Base-by-base conservation (phyloP, 2,113 vertebrate species). In the Puffinus mauretanicus region DNA sequence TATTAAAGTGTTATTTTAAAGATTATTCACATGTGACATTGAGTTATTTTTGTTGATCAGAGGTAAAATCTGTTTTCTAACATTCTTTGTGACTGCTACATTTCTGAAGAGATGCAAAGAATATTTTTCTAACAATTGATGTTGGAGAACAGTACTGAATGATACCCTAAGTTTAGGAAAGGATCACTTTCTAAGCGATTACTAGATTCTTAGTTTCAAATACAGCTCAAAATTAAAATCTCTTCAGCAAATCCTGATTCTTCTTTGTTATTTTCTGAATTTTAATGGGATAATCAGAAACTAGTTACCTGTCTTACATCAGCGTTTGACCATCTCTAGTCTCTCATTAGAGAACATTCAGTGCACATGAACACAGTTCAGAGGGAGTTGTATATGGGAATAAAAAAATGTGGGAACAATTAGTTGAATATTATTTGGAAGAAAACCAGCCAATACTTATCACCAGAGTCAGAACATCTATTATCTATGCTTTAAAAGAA, bases 1-100 rank as follows among this genome's bases (percentile, higher is more conserved):
- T 60, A 58, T 58, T 70, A 91, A 81, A 91, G 47, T 73, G 52
- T 86, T 83, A 72, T 79, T 92, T 91, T 70, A n/a, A 87, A 94
- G n/a, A 57, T 55, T 90, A 81, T 83, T 95, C n/a, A 64, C 36
- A n/a, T 76, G 26, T 79, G 25, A 73, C 55, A 83, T 30, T 44
- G 64, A 72, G 5, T 17, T 61, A 21, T 30, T 66, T 80, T 67
- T 82, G 44, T 87, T 91, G 10, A 79, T 79, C 6, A 54, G 47
- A 89, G 42, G 34, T 62, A 86, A 85, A 78, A 73, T 86, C 9
- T 61, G 6, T 51, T 76, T 60, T 75, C 3, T 9, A 79, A 34
- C 11, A 16, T 72, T 79, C 18, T 34, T 8, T 29, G 26, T 82
- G 38, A 62, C 15, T 54, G 7, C 10, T 75, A 21, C 6, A 32